Evolutionary conservation across 2,797 vertebrate species (phyloP), one percentile per base, ranked within the genome.

Genomic region (Melanotaenia pygmaea): DNA sequence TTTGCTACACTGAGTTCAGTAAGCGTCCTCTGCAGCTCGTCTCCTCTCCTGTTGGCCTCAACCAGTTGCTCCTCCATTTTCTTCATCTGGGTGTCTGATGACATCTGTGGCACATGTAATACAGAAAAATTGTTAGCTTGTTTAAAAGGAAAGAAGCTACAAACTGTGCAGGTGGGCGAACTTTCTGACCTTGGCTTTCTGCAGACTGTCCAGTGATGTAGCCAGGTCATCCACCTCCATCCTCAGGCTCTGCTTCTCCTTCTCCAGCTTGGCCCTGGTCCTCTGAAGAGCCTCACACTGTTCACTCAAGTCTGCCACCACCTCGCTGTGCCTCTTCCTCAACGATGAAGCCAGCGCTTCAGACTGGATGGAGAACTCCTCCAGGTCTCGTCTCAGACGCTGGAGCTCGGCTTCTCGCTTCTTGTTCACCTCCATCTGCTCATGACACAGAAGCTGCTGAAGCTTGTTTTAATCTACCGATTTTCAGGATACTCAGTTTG

Each of bases 241-340:
- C 69, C 92, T 92, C 80, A 96, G 89, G 77, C 79, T 93, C 81
- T 95, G 94, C 56, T 96, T 96, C 56, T 96, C 95, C 75, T 96
- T 96, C 82, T 96, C 95, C 84, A 95, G 93, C 22, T 94, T 95
- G 83, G 90, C 90, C 2, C 94, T 88, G 59, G 87, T 85, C 73
- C 95, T 84, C 89, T 96, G 95, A 83, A 95, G 92, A 40, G 88
- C 79, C 72, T 95, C 94, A 0, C 92, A 94, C 87, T 95, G 95
- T 82, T 96, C 95, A 12, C 87, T 91, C 65, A 95, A 89, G 74
- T 96, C 95, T 0, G 90, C 73, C 91, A 93, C 76, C 1, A 89
- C 83, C 0, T 95, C 94, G 0, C 87, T 22, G 67, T 96, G 94
- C 1, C 94, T 90, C 70, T 94, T 95, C 67, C 92, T 84, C 76